Evolutionary conservation across 2,797 vertebrate species (phyloP).

Genomic region (Amniataba percoides): DNA sequence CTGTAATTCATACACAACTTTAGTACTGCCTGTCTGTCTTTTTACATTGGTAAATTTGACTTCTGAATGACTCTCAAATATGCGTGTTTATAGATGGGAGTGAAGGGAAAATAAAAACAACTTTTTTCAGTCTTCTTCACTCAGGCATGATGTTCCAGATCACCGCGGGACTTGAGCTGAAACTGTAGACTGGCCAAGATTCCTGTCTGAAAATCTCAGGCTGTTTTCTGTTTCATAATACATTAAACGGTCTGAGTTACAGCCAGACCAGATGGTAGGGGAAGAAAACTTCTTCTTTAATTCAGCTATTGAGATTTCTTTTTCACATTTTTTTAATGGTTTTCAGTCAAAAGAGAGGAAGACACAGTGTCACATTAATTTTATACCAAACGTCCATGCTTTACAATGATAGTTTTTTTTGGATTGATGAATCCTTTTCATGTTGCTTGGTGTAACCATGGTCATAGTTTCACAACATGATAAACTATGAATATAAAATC

Average conservation of each 20-base stretch:
- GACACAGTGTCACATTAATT: neutral
- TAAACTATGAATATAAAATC: constrained; percentile 23
- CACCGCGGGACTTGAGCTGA: constrained; percentile 44
- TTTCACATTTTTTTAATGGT: neutral
- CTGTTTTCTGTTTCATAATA: constrained; percentile 56
- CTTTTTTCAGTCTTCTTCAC: neutral
- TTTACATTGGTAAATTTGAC: constrained; percentile 4
- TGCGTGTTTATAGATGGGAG: constrained; percentile 23
- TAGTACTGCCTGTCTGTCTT: neutral
- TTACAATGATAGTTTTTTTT: neutral
- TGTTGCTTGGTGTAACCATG: neutral
- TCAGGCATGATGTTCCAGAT: constrained; percentile 45
- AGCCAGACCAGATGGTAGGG: constrained; percentile 47
- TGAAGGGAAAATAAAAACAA: constrained; percentile 10
- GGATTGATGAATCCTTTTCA: neutral
- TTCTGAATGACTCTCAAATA: neutral
- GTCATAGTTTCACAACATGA: constrained; percentile 1
- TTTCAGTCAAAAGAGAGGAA: neutral
- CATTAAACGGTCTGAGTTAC: constrained; percentile 49
- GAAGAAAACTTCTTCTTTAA: constrained; percentile 22
- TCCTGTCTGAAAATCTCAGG: constrained; percentile 51
- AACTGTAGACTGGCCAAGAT: constrained; percentile 48
- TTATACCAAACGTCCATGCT: constrained; percentile 3
- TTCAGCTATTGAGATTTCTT: neutral
- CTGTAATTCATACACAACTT: neutral